phyloP scores from a whole-genome alignment of 1,140 invertebrate species.

The Eufriesea mexicana region DNA sequence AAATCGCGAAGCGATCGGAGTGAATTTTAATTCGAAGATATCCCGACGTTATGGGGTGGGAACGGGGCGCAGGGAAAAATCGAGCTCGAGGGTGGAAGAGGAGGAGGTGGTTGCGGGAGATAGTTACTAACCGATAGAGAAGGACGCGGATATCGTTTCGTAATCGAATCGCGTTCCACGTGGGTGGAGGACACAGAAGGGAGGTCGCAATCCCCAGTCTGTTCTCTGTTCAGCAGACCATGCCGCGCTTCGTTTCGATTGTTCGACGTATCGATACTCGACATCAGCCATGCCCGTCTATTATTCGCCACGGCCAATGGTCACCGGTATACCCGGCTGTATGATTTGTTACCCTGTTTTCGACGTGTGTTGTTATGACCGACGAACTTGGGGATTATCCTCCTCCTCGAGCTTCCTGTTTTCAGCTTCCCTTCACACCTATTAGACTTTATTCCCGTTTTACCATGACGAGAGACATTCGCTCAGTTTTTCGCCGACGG shows the following conservation, averaged over 20 bases:
- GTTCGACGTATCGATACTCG: slow-evolving; percentile 75
- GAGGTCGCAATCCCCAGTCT: slow-evolving; percentile 69
- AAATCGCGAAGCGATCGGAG: slow-evolving; percentile 1
- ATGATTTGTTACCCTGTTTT: slow-evolving; percentile 79
- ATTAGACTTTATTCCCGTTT: slow-evolving; percentile 2
- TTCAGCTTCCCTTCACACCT: neutral
- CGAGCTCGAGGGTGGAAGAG: slow-evolving; percentile 1
- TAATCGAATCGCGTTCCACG: slow-evolving; percentile 76
- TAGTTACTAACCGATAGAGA: slow-evolving; percentile 53
- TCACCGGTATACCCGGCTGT: slow-evolving; percentile 62
- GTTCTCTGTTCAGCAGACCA: slow-evolving; percentile 58
- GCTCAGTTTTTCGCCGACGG: neutral
- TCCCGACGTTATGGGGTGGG: slow-evolving; percentile 14
- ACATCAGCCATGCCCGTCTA: slow-evolving; percentile 75
- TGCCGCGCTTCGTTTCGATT: slow-evolving; percentile 76
- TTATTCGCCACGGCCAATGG: slow-evolving; percentile 78
- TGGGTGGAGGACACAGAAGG: slow-evolving; percentile 50
- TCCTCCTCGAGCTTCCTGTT: slow-evolving; percentile 5
- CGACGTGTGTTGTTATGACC: slow-evolving; percentile 67
- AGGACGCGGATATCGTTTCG: slow-evolving; percentile 72
- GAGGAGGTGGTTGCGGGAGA: neutral
- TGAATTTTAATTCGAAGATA: slow-evolving; percentile 38
- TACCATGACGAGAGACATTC: neutral
- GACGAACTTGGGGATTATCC: slow-evolving; percentile 38
- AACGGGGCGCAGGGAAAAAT: slow-evolving; percentile 37